Evolutionary conservation across 2,888 invertebrate species (phyloP), one percentile per base, ranked within the genome.

Genomic region (Aromia moschata): DNA sequence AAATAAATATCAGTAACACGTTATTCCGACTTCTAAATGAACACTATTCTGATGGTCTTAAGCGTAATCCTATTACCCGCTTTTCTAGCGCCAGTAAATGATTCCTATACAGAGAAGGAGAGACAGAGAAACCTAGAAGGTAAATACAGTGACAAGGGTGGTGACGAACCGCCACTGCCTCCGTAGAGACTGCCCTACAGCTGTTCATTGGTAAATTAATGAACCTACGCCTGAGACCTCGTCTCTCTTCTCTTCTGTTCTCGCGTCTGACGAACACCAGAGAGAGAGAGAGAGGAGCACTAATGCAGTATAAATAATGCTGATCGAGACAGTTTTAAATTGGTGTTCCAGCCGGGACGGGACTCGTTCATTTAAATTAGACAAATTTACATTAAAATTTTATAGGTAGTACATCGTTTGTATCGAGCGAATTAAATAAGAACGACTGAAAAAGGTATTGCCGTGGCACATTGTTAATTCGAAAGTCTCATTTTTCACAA

Each of bases 231-330:
- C 58, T 59, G 55, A 56, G 56, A 53, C 62, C 65, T n/a, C n/a
- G n/a, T n/a, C n/a, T 62, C 66, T 68, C 70, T 74, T 72, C 59
- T 55, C 49, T 53, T 56, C 51, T 57, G 57, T 45, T 62, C 59
- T 64, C 55, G 51, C 57, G 55, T 71, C 70, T 69, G 65, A 58
- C 58, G 65, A 67, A 65, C 66, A 68, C 58, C 54, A 60, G 61
- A 46, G 41, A 67, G 63, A 60, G 53, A 43, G 55, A 60, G 56
- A 65, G 68, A 68, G 68, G 63, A 61, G 68, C 69, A 70, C 69
- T 71, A 71, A 73, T 71, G 68, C 68, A 69, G 67, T 70, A 73
- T 71, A 73, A 74, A 73, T 71, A 70, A 70, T 69, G 69, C 65
- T 64, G 69, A 72, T 70, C 64, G 62, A 59, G 65, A 70, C 69